Evolutionary conservation across 2,113 vertebrate genomes (phyloP), one percentile per base, ranked within the genome.

Genomic region (Chaenocephalus aceratus): DNA sequence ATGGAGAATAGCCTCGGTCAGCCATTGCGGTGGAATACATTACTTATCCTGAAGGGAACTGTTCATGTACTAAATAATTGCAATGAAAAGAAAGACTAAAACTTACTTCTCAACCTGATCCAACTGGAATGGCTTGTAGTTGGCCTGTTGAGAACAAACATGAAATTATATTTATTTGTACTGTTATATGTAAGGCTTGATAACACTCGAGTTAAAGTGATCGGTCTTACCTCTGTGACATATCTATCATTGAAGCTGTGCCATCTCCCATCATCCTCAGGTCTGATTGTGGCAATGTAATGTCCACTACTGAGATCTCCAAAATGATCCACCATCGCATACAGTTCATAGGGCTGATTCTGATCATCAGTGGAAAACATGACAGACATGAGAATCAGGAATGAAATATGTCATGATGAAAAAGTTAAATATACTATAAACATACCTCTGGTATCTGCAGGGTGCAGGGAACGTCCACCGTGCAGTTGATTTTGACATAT

Each of bases 301-400:
- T 95, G 26, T 30, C 26, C 26, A 30, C 26, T 3, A 0, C 26
- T 30, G 26, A 30, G 26, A 30, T 30, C 26, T 21, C 94, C 94
- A 0, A 0, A 26, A 41, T 95, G 94, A 0, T 94, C 73, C 67
- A 94, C 89, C 18, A 87, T 7, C 0, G 91, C 94, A 64, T 91
- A 94, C 23, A 95, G 90, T 23, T 92, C 79, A 89, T 94, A 95
- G 1, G 2, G 51, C 60, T 77, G 59, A 0, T n/a, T 53, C 90
- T 92, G 78, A 77, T 44, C 16, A 41, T 0, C 58, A 48, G 3
- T 0, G 1, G 2, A 4, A 23, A 21, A 46, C 26, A 46, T 16
- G 2, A 36, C 44, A 59, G 21, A 60, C 6, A 59, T 75, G 14
- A 75, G 16, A 1, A 8, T 10, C 6, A 61, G 5, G 2, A 46